A percentile compares a stretch with the other conserved stretches of the same genome.
Conservation (phyloP, 2,797 vertebrate species). For the Xyrichtys novacula region DNA sequence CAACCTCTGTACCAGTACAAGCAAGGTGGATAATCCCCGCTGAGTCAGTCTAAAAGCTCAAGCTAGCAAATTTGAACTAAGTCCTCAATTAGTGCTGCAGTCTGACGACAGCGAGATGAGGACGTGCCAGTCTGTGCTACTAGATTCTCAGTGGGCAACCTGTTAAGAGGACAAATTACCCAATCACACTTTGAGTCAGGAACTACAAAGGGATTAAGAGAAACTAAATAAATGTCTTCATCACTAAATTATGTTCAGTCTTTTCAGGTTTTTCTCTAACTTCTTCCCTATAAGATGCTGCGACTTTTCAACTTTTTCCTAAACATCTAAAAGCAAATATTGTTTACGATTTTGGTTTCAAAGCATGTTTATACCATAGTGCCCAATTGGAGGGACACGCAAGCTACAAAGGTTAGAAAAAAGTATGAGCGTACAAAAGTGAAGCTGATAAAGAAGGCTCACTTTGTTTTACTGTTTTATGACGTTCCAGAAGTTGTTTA, state of each 20-base stretch:
- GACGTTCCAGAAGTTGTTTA: not conserved
- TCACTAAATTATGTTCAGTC: not conserved
- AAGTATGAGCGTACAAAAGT: not conserved
- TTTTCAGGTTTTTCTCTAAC: not conserved
- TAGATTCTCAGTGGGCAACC: constrained; percentile 11
- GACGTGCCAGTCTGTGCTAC: constrained; percentile 19
- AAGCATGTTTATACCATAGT: not conserved
- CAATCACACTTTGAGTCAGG: not conserved
- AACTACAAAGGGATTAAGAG: not conserved
- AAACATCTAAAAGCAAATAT: not conserved
- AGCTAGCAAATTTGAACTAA: constrained; percentile 46
- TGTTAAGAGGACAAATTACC: not conserved
- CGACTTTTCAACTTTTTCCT: not conserved
- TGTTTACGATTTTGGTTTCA: not conserved
- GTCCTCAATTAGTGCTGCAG: constrained; percentile 53
- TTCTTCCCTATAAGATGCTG: not conserved
- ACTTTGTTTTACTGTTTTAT: constrained; percentile 9
- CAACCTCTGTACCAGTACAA: constrained; percentile 36
- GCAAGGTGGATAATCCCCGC: constrained; percentile 63
- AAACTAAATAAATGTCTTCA: not conserved
- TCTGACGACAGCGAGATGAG: constrained; percentile 25
- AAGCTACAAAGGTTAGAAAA: not conserved
- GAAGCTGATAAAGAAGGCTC: constrained; percentile 4
- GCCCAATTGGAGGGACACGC: not conserved
- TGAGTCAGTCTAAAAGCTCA: constrained; percentile 49